phyloP scores from a whole-genome alignment of 2,797 vertebrate genomes.

The Menidia menidia region DNA sequence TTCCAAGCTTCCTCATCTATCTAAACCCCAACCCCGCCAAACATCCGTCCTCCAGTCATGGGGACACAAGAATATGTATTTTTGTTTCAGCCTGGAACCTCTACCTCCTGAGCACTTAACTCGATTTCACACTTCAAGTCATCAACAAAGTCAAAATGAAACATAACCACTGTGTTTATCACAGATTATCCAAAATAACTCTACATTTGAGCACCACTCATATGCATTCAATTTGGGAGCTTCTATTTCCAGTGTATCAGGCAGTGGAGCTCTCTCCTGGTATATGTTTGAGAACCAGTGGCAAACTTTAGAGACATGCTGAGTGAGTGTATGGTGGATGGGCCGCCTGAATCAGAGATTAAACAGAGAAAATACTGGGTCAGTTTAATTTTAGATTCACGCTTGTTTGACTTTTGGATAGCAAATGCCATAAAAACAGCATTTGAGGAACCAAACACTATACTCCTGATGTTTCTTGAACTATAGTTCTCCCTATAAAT shows the following conservation, averaged over 20 bases:
- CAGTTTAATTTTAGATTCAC: constrained; percentile 28
- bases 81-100: constrained; percentile 73
- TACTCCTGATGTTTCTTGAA: not conserved
- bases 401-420: constrained; percentile 27
- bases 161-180: constrained; percentile 83
- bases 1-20: constrained; percentile 55
- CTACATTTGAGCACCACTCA: constrained; percentile 68
- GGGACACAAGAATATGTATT: constrained; percentile 66
- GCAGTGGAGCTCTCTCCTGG: constrained; percentile 33
- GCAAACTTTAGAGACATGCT: constrained; percentile 16
- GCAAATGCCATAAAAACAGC: constrained; percentile 16
- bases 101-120: constrained; percentile 82
- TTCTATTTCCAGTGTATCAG: constrained; percentile 56
- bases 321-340: constrained; percentile 1
- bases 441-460: not conserved
- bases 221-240: constrained; percentile 76
- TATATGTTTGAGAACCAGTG: constrained; percentile 38
- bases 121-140: constrained; percentile 84
- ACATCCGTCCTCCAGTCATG: constrained; percentile 78
- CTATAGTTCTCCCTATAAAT: not conserved
- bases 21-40: constrained; percentile 49
- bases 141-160: constrained; percentile 80
- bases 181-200: constrained; percentile 75
- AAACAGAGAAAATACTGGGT: constrained; percentile 21
- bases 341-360: constrained; percentile 12